Base-by-base conservation (phyloP, 2,113 vertebrate species). In the Sylvia atricapilla region DNA sequence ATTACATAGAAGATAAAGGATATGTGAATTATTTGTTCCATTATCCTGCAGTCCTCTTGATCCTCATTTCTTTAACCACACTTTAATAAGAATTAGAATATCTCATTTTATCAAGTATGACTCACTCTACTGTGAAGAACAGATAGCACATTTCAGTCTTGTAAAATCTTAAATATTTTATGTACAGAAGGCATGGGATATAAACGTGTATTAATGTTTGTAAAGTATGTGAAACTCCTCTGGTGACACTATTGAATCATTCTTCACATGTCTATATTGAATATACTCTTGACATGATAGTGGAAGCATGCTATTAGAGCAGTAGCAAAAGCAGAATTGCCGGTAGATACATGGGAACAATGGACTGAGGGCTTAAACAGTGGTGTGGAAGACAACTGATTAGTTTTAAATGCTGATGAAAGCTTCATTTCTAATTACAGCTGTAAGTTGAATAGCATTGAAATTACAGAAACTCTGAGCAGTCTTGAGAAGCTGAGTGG, bases 1-100 rank as follows among this genome's bases (percentile, higher is more conserved):
- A 66, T 81, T 85, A 80, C 82, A 90, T 92, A 94, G 84, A 89
- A 90, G 77, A 94, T 83, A 95, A 86, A 25, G 10, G 41, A 44
- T 41, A 41, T 41, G 37, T 64, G 39, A 86, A 90, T 88, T 33
- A 50, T 21, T 66, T 64, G 10, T 43, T 86, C 18, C 10, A 9
- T 87, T 87, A 41, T 75, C 72, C 30, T 83, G 12, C 30, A 24
- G 8, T 77, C 37, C 18, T 64, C 33, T 64, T 69, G 35, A 73
- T 84, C 41, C 18, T 69, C 13, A 63, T 90, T 73, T 75, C 56
- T 93, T 84, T 20, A 88, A 62, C 27, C 30, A 33, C 53, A 28
- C 37, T 84, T 84, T 10, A 69, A 23, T 64, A 67, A 92, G 30
- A 85, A 66, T 78, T 85, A 79, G n/a, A 75, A 47, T 76, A 56